phyloP scores from a whole-genome alignment of 2,797 vertebrate species.

The Myotis daubentonii region DNA sequence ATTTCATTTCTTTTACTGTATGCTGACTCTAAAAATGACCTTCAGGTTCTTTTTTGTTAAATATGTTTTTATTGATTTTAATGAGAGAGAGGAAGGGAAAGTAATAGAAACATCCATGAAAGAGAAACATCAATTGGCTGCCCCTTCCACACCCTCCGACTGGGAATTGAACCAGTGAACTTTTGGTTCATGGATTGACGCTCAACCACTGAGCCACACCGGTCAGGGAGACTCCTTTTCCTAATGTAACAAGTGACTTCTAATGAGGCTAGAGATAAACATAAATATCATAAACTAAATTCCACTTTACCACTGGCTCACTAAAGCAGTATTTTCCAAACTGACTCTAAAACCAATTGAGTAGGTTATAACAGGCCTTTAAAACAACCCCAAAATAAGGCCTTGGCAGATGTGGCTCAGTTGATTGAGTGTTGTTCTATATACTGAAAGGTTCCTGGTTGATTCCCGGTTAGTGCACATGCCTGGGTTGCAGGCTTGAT shows the following conservation, averaged over 20 bases:
- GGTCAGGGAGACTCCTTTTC: not conserved
- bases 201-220: too few relatives aligned
- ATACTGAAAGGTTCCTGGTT: not conserved
- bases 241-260: conserved; percentile 27
- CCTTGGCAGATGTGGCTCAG: not conserved
- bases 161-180: too few relatives aligned
- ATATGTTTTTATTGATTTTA: too few relatives aligned
- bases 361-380: not conserved
- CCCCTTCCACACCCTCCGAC: too few relatives aligned
- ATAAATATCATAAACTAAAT: not conserved
- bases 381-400: not conserved
- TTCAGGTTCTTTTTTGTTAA: too few relatives aligned
- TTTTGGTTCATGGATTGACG: too few relatives aligned
- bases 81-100: too few relatives aligned
- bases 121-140: too few relatives aligned
- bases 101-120: too few relatives aligned
- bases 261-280: not conserved
- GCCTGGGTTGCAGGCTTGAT: not conserved
- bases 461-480: not conserved
- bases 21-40: not conserved
- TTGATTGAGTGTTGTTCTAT: not conserved
- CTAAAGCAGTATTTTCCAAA: not conserved
- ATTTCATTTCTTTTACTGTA: conserved; percentile 25
- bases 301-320: not conserved
- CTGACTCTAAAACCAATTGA: not conserved